Percentiles rank a stretch among this genome's conserved stretches.
These are phyloP conservation scores for Coenonympha glycerion DNA, from an alignment of 2,888 invertebrate genomes.

Conservation along the genomic window DNA sequence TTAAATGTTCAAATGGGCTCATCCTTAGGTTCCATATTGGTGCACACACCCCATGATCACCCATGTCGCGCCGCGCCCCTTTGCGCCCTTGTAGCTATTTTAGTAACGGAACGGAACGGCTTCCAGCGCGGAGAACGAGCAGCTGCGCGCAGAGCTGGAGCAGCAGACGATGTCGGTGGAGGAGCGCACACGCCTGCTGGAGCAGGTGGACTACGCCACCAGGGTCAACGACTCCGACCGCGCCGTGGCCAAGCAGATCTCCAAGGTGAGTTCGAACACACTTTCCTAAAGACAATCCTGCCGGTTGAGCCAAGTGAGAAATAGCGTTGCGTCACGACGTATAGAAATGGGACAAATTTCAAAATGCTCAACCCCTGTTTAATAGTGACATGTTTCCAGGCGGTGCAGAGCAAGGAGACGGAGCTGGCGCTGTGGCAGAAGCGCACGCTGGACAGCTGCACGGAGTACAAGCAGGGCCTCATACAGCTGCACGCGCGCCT, in stretches of 20 bases:
- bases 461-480: slow-evolving; percentile 60
- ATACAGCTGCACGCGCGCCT: slow-evolving; percentile 50
- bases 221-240: slow-evolving; percentile 57
- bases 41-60: too few species aligned
- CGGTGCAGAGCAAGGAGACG: slow-evolving; percentile 52
- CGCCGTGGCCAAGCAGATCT: slow-evolving; percentile 49
- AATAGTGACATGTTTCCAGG: slow-evolving; percentile 38
- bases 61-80: too few species aligned
- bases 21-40: too few species aligned
- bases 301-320: too few species aligned
- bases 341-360: too few species aligned
- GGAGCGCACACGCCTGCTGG: slow-evolving; percentile 50
- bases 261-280: slow-evolving; percentile 56
- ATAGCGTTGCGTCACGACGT: too few species aligned
- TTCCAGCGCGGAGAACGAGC: not conserved
- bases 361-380: too few species aligned
- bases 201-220: slow-evolving; percentile 55
- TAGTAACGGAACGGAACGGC: not conserved
- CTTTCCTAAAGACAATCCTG: too few species aligned
- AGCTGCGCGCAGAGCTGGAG: slow-evolving; percentile 37
- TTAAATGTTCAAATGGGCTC: too few species aligned
- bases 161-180: slow-evolving; percentile 49
- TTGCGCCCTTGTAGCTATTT: too few species aligned
- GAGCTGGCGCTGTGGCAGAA: slow-evolving; percentile 65
- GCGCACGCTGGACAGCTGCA: slow-evolving; percentile 55